These are phyloP conservation scores for Eupristina koningsbergeri DNA, from an alignment of 1,140 invertebrate species.

Conservation along the genomic window DNA sequence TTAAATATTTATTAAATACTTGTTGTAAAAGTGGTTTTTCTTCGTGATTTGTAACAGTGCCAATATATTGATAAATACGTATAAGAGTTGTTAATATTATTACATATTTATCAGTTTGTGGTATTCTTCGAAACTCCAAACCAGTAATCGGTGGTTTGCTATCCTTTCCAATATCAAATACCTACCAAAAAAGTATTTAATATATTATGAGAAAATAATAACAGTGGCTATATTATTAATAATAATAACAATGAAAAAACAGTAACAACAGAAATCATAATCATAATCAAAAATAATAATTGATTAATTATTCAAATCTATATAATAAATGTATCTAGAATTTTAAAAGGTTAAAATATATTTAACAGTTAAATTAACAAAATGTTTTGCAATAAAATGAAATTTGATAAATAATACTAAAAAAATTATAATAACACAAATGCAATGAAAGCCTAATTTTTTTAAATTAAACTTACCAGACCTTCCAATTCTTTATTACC, in stretches of 20 bases:
- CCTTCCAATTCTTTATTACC: slow-evolving; percentile 81
- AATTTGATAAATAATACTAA: slow-evolving; percentile 25
- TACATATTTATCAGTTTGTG: slow-evolving; percentile 81
- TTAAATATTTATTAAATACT: slow-evolving; percentile 87
- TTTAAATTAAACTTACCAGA: slow-evolving; percentile 75
- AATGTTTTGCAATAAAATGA: slow-evolving; percentile 38
- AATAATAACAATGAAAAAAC: too few species aligned
- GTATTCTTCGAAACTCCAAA: slow-evolving; percentile 85
- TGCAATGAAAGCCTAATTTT: slow-evolving; percentile 15
- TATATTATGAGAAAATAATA: neutral
- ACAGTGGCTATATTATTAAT: neutral
- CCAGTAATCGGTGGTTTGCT: slow-evolving; percentile 86
- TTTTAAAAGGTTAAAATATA: too few species aligned
- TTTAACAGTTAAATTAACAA: slow-evolving; percentile 51
- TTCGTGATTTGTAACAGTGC: slow-evolving; percentile 79
- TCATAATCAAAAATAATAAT: too few species aligned
- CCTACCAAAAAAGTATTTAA: slow-evolving; percentile 69
- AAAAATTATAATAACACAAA: slow-evolving; percentile 26
- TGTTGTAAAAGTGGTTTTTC: slow-evolving; percentile 87
- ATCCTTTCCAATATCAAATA: slow-evolving; percentile 88
- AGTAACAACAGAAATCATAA: too few species aligned
- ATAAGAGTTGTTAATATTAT: slow-evolving; percentile 89
- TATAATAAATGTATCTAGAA: too few species aligned
- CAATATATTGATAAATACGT: slow-evolving; percentile 89
- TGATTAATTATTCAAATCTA: too few species aligned